phyloP scores from a whole-genome alignment of 2,888 invertebrate species.

The Heliconius hortense region DNA sequence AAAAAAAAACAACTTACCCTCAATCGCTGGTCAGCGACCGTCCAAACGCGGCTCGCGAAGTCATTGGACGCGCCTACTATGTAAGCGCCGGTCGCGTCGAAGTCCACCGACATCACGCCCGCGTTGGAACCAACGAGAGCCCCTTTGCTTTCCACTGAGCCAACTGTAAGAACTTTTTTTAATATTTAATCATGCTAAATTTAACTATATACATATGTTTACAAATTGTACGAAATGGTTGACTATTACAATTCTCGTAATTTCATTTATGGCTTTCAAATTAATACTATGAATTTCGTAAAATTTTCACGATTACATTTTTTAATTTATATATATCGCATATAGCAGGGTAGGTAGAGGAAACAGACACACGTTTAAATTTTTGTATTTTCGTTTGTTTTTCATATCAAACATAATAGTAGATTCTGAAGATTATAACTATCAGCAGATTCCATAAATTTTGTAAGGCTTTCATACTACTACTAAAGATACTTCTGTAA shows the following conservation, averaged over 20 bases:
- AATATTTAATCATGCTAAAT: not conserved
- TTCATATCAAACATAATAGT: too few relatives aligned
- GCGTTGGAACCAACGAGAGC: constrained; percentile 96
- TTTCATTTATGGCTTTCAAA: not conserved
- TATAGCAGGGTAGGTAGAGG: too few relatives aligned
- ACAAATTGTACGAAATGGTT: not conserved
- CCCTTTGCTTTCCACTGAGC: constrained; percentile 87
- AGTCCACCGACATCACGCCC: constrained; percentile 97
- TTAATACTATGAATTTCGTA: too few relatives aligned
- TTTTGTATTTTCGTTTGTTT: not conserved
- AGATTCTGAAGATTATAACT: too few relatives aligned
- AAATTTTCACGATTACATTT: too few relatives aligned
- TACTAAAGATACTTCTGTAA: not conserved
- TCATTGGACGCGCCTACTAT: constrained; percentile 97
- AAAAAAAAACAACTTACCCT: constrained; percentile 86
- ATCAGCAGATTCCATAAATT: too few relatives aligned
- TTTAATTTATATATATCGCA: too few relatives aligned
- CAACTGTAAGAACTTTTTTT: constrained; percentile 65
- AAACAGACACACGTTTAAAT: not conserved
- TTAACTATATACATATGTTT: not conserved
- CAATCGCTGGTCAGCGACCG: constrained; percentile 93
- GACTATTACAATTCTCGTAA: not conserved
- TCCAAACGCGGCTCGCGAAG: constrained; percentile 98
- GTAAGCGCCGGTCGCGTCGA: constrained; percentile 93
- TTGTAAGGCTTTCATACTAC: not conserved